Percentiles rank a stretch among this genome's conserved stretches.
Conservation (phyloP, 2,888 invertebrate species). For the Drosophila suboccidentalis region DNA sequence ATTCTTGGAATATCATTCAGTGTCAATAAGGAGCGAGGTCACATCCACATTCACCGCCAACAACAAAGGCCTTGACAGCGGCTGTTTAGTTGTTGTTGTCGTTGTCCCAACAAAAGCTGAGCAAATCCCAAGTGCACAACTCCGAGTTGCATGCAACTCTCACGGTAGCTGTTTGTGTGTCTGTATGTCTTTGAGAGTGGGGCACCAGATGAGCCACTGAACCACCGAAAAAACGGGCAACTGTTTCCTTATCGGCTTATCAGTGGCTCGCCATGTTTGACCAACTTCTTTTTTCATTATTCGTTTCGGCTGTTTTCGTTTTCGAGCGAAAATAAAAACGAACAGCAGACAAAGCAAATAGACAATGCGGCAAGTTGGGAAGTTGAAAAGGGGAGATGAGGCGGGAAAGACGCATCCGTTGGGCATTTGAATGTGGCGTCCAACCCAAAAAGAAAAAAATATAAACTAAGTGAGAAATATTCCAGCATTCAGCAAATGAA, state of each 20-base stretch:
- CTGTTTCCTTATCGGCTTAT: slow-evolving; percentile 71
- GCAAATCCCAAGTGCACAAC: slow-evolving; percentile 56
- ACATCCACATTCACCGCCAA: slow-evolving; percentile 18
- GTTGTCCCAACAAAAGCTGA: slow-evolving; percentile 58
- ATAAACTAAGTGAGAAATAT: slow-evolving; percentile 57
- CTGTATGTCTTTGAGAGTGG: neutral
- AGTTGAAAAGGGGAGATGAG: neutral
- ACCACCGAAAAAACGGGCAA: slow-evolving; percentile 41
- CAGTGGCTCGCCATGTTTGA: slow-evolving; percentile 61
- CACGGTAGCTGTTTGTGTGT: slow-evolving; percentile 57
- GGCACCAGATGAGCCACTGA: neutral
- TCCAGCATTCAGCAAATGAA: slow-evolving; percentile 30
- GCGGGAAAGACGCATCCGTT: slow-evolving; percentile 57
- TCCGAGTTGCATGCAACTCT: slow-evolving; percentile 49
- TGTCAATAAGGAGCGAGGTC: slow-evolving; percentile 44
- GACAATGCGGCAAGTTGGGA: neutral
- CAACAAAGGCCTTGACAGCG: slow-evolving; percentile 35
- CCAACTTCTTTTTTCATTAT: slow-evolving; percentile 37
- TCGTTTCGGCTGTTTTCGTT: slow-evolving; percentile 40
- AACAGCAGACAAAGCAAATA: slow-evolving; percentile 50
- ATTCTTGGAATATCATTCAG: slow-evolving; percentile 47
- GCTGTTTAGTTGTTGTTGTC: slow-evolving; percentile 18
- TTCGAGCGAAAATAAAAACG: slow-evolving; percentile 37
- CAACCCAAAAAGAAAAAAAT: slow-evolving; percentile 22
- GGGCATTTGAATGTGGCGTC: slow-evolving; percentile 54